A percentile compares a stretch with the other conserved stretches of the same genome.
phyloP scores from a whole-genome alignment of 2,797 vertebrate species.

The Esox lucius region DNA sequence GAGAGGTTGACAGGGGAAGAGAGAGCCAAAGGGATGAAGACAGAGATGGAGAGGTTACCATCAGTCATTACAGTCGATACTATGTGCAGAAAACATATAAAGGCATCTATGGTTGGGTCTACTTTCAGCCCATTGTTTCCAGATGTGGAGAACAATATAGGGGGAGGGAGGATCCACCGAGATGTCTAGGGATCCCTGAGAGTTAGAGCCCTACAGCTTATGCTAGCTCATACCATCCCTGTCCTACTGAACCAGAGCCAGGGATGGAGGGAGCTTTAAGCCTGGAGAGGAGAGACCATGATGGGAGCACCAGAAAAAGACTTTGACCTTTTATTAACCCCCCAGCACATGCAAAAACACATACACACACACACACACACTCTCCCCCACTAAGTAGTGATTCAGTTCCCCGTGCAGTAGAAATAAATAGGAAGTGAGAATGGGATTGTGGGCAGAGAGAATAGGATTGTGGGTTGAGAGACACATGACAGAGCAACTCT shows the following conservation, averaged over 20 bases:
- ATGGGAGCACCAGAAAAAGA: too few species aligned
- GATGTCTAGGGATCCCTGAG: not conserved
- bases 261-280: too few species aligned
- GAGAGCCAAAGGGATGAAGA: not conserved
- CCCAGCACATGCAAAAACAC: too few species aligned
- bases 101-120: slow-evolving; percentile 27
- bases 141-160: slow-evolving; percentile 45
- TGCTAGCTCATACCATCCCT: not conserved
- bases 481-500: slow-evolving; percentile 21
- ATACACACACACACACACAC: too few species aligned
- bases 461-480: slow-evolving; percentile 22
- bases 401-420: slow-evolving; percentile 26
- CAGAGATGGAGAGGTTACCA: slow-evolving; percentile 11
- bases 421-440: slow-evolving; percentile 37
- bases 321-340: too few species aligned
- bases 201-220: not conserved
- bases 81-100: not conserved
- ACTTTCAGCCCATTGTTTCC: slow-evolving; percentile 57
- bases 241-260: not conserved
- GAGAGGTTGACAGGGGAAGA: slow-evolving; percentile 12
- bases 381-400: slow-evolving; percentile 17
- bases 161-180: slow-evolving; percentile 12
- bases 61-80: not conserved
- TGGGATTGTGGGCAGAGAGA: slow-evolving; percentile 6
- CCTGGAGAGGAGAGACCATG: too few species aligned